Evolutionary conservation across 2,113 vertebrate genomes (phyloP), one percentile per base, ranked within the genome.

Genomic region (Odocoileus hemionus): DNA sequence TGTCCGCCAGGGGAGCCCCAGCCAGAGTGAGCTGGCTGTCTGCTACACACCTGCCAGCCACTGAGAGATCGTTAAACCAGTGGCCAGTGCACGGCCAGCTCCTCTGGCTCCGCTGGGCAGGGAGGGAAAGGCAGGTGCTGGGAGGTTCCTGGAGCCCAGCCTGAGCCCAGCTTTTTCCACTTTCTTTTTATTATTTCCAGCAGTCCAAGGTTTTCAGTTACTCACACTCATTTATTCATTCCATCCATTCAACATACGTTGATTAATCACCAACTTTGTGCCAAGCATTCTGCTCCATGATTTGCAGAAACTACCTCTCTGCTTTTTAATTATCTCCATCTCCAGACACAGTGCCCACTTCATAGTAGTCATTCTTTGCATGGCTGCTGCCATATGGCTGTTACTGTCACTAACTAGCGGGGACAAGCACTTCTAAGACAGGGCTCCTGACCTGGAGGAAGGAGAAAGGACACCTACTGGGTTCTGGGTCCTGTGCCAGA

Each of bases 291-390:
- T n/a, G 30, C 33, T 57, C 86, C 82, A 70, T 74, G 85, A 67
- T 60, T 88, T 95, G 52, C 43, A 96, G 78, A 90, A 91, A 91
- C 50, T 11, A 55, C 33, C 67, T 78, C 86, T 89, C 67, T 84
- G 97, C 91, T 95, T 89, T 92, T 89, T 86, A 85, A 67, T 82
- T 33, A 90, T 90, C 86, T 89, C 70, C 79, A 55, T 74, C 30
- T 83, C 89, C 36, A 86, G n/a, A 89, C 61, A 92, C 45, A 54
- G 79, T 33, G 47, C 80, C 70, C 79, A 84, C 54, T 76, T 96
- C 74, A 45, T 2, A 50, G 87, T 5, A 45, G 79, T 54, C 30
- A 87, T 26, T 79, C 55, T 45, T 30, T 9, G n/a, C 52, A 14
- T 1, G 6, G 55, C 36, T 67, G 60, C 78, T 54, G 21, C 58